These are phyloP conservation scores for Nixonia krombeini DNA, from an alignment of 1,140 invertebrate species.

Conservation along the genomic window DNA sequence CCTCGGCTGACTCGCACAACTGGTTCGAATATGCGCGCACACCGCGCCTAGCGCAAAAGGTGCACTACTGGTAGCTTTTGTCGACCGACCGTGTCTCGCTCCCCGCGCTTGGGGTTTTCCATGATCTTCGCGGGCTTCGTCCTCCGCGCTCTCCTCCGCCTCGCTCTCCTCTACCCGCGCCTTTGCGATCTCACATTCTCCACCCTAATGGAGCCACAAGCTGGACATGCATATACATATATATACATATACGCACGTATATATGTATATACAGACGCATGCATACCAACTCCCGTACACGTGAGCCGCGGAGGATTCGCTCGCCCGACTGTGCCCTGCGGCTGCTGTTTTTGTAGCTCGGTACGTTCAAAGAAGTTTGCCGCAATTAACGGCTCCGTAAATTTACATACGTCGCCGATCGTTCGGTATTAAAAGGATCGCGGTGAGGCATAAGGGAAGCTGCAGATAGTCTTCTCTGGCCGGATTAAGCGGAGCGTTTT, in stretches of 20 bases:
- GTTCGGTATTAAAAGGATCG: conserved; percentile 56
- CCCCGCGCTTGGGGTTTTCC: conserved; percentile 17
- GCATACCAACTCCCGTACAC: conserved; percentile 20
- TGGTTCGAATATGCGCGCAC: conserved; percentile 63
- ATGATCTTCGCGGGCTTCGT: conserved; percentile 27
- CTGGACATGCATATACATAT: conserved; percentile 37
- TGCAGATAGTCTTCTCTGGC: conserved; percentile 1
- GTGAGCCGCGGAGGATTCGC: not conserved
- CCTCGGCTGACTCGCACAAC: conserved; percentile 65
- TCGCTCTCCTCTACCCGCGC: conserved; percentile 10
- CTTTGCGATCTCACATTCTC: conserved; percentile 20
- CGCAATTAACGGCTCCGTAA: conserved; percentile 63
- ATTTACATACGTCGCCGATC: conserved; percentile 65
- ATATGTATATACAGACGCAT: too few species aligned
- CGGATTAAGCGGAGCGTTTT: conserved; percentile 18
- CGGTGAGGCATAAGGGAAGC: conserved; percentile 16
- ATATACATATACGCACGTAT: not conserved
- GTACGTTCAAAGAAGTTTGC: conserved; percentile 55
- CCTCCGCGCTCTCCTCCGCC: not conserved
- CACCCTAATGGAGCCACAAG: conserved; percentile 55
- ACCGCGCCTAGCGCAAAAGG: conserved; percentile 53
- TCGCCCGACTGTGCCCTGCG: conserved; percentile 39
- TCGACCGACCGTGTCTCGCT: conserved; percentile 22
- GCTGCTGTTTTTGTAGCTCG: conserved; percentile 50
- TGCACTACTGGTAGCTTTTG: conserved; percentile 60